Base-by-base conservation (phyloP, 2,888 invertebrate genomes). In the Aplocera efformata region DNA sequence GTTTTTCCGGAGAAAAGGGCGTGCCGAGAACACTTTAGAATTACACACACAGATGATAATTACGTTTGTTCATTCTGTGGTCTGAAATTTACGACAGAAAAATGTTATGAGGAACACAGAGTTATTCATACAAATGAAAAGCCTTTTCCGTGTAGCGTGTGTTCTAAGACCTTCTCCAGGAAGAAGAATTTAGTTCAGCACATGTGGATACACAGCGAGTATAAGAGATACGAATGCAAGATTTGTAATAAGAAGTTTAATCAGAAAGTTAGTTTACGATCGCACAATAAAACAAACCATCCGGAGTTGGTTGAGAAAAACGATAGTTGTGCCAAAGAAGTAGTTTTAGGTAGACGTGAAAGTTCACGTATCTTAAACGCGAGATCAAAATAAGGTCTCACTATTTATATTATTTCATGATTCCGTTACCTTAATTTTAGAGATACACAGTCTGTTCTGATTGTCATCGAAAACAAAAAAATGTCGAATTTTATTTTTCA, bases 51-150 rank as follows among this genome's bases (percentile, higher is more conserved):
- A 0, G 77, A 81, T 29, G 79, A 84, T 8, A 77, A 75, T 21
- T 79, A 60, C 9, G 62, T 72, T 0, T 86, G 86, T 40, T 67
- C 80, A 0, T 79, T 74, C 36, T 86, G 86, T 24, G 82, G 79
- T 0, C 58, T 73, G 29, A 84, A 82, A 31, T 85, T 81, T 35
- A 73, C 72, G 5, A 72, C 79, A 0, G 76, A 78, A 52, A 64
- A 70, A 10, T 67, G 61, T 22, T 56, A 81, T 4, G 74, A 79
- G 10, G 80, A 89, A 7, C 90, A 90, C 44, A 76, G 78, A 34
- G 84, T 89, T 3, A 82, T 84, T 1, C 91, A 91, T 50, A 89
- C 90, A 3, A 83, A 85, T 49, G 90, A 89, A 41, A 89, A 86
- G 35, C 61, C 79, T 0, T 88, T 79, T 26, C 74, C 80, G 0